Base-by-base conservation (phyloP, 2,113 vertebrate species). In the Nestor notabilis region DNA sequence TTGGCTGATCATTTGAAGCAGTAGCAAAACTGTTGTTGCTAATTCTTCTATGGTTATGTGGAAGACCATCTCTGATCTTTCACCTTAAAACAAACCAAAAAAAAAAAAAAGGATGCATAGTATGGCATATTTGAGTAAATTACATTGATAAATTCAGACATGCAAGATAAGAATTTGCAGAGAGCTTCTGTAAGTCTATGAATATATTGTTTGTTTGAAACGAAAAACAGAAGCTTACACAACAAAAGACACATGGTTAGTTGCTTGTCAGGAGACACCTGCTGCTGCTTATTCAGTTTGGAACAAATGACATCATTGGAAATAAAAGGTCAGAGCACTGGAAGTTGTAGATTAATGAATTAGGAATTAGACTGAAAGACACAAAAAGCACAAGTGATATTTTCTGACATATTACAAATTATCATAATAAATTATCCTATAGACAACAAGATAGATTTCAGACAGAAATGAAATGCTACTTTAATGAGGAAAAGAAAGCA, bases 311-410 rank as follows among this genome's bases (percentile, higher is more conserved):
- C 60, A 72, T 10, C 60, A 72, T 10, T 78, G 46, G 63, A 94
- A 96, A 95, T 47, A 74, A 93, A 96, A 94, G 72, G 64, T 95
- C 90, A 95, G 44, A 92, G 31, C 23, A 68, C 52, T 86, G 88
- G 53, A 90, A 91, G 23, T 3, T 87, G 27, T 80, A 43, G n/a
- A 83, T 93, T 89, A 69, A 56, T 78, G 53, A 86, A 82, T 79
- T 65, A 78, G 33, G 47, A 86, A 83, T 92, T 87, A 90, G 31
- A 82, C 25, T 70, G 27, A 86, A 89, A 89, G 68, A 24, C 24
- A 43, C 13, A 91, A 94, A 94, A 94, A 82, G 16, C 11, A 83
- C 13, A 84, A 80, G 24, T 74, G 41, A 61, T 93, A 78, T 94
- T 91, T 97, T 92, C 63, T 80, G 63, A 18, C 52, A 63, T 90